Evolutionary conservation across 2,797 vertebrate species (phyloP), one percentile per base, ranked within the genome.

Genomic region (Hoplostethus mediterraneus): DNA sequence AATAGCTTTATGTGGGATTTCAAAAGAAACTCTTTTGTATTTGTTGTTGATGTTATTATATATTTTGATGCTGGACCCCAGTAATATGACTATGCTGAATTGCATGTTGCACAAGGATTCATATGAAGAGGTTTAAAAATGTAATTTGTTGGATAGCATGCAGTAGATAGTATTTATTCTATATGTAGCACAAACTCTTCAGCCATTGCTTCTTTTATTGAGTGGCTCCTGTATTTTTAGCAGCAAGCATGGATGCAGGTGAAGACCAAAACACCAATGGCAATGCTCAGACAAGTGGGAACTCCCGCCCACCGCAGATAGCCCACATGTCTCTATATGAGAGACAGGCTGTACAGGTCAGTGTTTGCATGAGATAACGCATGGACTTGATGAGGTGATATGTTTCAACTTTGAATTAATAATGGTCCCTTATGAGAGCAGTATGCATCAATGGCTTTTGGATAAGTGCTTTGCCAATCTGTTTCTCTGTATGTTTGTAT

Each of bases 261-360:
- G 98, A 98, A 56, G 98, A 99, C 80, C 97, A 98, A 94, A 99
- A 96, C 92, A 95, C 95, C 84, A 97, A 95, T 65, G 96, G 97
- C 81, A 95, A 90, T 80, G 92, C 96, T 87, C 90, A 95, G 67
- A 94, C 97, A 3, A 95, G 95, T 83, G 95, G 96, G 80, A 97
- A 95, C 89, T 93, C 96, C 75, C 96, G 98, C 31, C 94, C 97
- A 52, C 89, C 95, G 5, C 98, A 99, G 89, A 99, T 99, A 81
- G 96, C 97, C 0, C 97, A 98, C 78, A 99, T 99, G 98, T 98
- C 98, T 72, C 93, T 99, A 1, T 99, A 99, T 69, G 98, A 99
- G 86, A 95, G 98, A 52, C 98, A 99, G 75, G 98, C 98, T 16
- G 98, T 99, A 1, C 98, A 99, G 97, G 98, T 98, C 72, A 92